Evolutionary conservation across 2,888 invertebrate species (phyloP).

Genomic region (Zonitis immaculata): DNA sequence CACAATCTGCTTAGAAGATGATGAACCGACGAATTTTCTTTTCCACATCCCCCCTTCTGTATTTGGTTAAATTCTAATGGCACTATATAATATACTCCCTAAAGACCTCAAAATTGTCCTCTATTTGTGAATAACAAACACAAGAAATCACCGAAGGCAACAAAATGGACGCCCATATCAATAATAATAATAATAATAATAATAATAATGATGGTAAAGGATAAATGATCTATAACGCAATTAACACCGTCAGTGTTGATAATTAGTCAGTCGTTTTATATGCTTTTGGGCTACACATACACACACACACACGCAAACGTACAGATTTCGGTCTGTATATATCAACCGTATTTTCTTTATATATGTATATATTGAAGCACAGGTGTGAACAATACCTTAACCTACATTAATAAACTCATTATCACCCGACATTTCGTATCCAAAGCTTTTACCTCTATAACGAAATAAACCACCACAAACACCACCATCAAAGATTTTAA

Average conservation of each 20-base stretch:
- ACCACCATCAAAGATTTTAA: no score
- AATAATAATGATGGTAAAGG: constrained; percentile 1
- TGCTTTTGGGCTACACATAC: no score
- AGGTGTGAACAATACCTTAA: not conserved
- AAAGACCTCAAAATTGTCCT: not conserved
- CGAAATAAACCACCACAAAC: no score
- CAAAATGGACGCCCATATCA: not conserved
- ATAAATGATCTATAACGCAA: constrained; percentile 18
- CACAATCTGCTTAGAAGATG: no score
- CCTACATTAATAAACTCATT: not conserved
- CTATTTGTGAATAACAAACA: no score
- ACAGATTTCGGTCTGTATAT: not conserved
- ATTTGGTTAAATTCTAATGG: not conserved
- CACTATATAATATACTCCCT: not conserved
- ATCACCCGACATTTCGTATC: not conserved
- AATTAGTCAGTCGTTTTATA: constrained; percentile 6
- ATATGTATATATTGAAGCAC: not conserved
- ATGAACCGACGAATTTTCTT: no score
- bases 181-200: not conserved
- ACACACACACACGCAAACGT: not conserved
- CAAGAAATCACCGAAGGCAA: no score
- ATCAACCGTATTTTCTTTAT: no score
- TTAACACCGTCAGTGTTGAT: constrained; percentile 13
- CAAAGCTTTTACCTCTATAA: not conserved
- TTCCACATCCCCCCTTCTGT: no score